phyloP scores from a whole-genome alignment of 1,140 invertebrate genomes.

The Diabrotica virgifera region DNA sequence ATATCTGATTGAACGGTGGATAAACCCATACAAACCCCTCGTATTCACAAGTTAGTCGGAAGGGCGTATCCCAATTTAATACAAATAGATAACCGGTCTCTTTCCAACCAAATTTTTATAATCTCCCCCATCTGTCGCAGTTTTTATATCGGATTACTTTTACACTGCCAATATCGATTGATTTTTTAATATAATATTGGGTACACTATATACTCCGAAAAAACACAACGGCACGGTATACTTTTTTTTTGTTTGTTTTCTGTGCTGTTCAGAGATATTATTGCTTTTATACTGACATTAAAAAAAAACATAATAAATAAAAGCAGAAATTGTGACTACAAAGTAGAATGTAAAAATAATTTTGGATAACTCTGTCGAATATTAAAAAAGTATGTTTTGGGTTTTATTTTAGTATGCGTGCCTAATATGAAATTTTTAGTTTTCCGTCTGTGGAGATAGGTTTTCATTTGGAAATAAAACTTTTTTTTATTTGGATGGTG shows the following conservation, averaged over 20 bases:
- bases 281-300: constrained; percentile 10
- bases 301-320: constrained; percentile 1
- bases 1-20: too few relatives aligned
- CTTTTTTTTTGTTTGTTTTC: constrained; percentile 9
- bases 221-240: constrained; percentile 4
- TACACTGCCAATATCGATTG: constrained; percentile 9
- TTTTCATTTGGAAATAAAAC: constrained; percentile 4
- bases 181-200: constrained; percentile 15
- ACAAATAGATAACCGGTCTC: not conserved
- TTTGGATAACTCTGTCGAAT: constrained; percentile 12
- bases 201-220: constrained; percentile 6
- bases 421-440: constrained; percentile 10
- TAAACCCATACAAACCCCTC: too few relatives aligned
- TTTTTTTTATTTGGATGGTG: too few relatives aligned
- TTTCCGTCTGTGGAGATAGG: not conserved
- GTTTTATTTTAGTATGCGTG: constrained; percentile 4
- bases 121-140: not conserved
- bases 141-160: constrained; percentile 5
- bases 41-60: too few relatives aligned
- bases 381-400: constrained; percentile 9
- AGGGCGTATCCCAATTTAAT: not conserved
- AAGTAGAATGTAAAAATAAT: constrained; percentile 12
- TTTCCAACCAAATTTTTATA: not conserved
- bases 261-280: constrained; percentile 8
- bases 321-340: not conserved